Conservation (phyloP, 2,113 vertebrate genomes). For the Aix galericulata region DNA sequence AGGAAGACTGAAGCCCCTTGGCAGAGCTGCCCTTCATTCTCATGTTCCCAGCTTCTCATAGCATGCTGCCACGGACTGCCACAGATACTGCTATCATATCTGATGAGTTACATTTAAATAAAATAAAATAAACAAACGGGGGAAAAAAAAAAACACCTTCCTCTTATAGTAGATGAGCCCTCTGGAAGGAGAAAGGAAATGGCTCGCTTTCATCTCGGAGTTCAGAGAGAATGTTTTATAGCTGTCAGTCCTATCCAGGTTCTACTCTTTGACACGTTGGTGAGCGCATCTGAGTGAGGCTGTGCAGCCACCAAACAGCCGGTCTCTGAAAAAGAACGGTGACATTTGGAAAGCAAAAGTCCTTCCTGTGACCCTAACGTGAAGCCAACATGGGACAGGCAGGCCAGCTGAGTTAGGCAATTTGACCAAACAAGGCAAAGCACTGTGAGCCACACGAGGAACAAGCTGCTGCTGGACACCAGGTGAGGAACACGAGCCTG, state of each 20-base stretch:
- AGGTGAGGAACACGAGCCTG: background rate
- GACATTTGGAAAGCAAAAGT: background rate
- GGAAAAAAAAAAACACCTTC: background rate
- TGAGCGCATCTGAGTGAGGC: background rate
- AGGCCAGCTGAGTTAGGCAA: background rate
- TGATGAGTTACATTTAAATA: background rate
- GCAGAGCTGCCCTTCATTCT: background rate
- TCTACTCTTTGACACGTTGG: background rate
- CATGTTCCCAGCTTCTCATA: background rate
- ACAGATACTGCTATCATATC: background rate
- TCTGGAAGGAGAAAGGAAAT: constrained; percentile 3
- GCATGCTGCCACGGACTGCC: background rate
- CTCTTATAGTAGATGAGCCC: background rate
- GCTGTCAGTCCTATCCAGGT: background rate
- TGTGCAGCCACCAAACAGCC: background rate
- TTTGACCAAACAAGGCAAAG: background rate
- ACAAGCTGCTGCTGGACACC: background rate
- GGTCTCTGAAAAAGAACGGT: background rate
- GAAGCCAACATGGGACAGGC: background rate
- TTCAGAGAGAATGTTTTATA: constrained; percentile 65
- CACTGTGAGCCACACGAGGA: background rate
- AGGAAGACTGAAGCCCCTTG: background rate
- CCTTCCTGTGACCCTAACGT: background rate
- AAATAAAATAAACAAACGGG: background rate
- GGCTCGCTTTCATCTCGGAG: constrained; percentile 51